These are phyloP conservation scores for Deilephila porcellus DNA, from an alignment of 2,888 invertebrate species.

Conservation along the genomic window DNA sequence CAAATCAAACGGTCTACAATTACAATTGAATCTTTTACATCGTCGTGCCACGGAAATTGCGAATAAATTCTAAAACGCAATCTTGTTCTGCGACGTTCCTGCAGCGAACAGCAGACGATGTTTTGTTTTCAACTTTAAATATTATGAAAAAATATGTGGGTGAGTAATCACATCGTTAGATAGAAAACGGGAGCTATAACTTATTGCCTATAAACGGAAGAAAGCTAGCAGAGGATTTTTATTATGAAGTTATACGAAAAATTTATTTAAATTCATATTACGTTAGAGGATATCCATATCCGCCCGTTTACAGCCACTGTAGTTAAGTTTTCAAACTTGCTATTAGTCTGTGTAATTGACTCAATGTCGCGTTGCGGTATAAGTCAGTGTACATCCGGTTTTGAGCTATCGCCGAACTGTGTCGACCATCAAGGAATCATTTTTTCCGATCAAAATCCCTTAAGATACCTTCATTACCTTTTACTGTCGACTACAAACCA, in stretches of 20 bases:
- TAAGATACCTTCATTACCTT: too few relatives aligned
- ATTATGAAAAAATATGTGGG: slow-evolving; percentile 1
- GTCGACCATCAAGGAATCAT: too few relatives aligned
- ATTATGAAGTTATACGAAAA: neutral
- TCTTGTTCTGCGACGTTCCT: neutral
- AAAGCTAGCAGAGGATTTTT: neutral
- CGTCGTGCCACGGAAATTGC: neutral
- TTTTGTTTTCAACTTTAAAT: neutral
- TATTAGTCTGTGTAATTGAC: too few relatives aligned
- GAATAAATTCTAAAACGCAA: neutral
- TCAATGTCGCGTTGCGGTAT: too few relatives aligned
- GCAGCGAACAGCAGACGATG: neutral
- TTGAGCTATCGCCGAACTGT: too few relatives aligned
- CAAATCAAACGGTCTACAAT: neutral
- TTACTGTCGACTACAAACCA: too few relatives aligned
- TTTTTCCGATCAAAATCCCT: too few relatives aligned
- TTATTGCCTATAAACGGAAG: neutral
- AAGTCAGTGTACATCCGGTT: too few relatives aligned
- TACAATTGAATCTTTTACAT: neutral
- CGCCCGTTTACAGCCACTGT: too few relatives aligned
- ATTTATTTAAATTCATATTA: too few relatives aligned
- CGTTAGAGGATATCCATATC: too few relatives aligned
- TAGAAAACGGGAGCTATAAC: neutral
- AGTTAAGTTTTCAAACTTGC: too few relatives aligned
- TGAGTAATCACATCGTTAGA: neutral